phyloP scores from a whole-genome alignment of 2,888 invertebrate genomes.

The Phragmatobia fuliginosa region DNA sequence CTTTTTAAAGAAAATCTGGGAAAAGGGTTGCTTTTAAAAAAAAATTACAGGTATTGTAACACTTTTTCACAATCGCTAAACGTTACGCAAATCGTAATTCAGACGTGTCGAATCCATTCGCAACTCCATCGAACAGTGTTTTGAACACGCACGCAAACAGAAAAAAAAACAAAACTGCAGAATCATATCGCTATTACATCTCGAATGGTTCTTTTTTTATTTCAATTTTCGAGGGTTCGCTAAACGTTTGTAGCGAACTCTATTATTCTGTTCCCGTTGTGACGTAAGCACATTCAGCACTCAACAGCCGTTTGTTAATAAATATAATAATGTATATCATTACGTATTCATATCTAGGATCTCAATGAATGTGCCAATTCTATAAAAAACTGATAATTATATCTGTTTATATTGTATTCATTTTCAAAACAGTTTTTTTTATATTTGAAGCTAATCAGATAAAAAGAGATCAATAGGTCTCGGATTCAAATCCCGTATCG shows the following conservation, averaged over 20 bases:
- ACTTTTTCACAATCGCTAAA: constrained; percentile 18
- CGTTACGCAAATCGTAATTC: constrained; percentile 46
- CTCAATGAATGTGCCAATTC: constrained; percentile 81
- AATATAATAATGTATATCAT: constrained; percentile 84
- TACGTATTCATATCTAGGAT: constrained; percentile 84
- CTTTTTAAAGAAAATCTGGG: neutral
- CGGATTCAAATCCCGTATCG: too few species aligned
- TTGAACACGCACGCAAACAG: constrained; percentile 75
- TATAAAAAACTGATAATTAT: constrained; percentile 35
- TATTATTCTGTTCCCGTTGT: constrained; percentile 82
- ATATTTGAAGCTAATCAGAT: too few species aligned
- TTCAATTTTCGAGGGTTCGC: constrained; percentile 85
- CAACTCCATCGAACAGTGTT: constrained; percentile 71
- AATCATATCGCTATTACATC: constrained; percentile 86
- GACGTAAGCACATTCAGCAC: constrained; percentile 83
- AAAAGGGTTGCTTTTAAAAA: neutral
- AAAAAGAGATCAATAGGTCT: too few species aligned
- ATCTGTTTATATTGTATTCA: constrained; percentile 8
- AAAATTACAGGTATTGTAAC: constrained; percentile 2
- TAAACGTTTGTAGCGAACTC: constrained; percentile 84
- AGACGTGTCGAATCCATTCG: constrained; percentile 67
- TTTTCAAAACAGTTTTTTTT: too few species aligned
- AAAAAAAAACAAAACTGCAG: constrained; percentile 79
- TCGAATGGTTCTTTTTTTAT: constrained; percentile 83
- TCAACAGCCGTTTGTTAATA: constrained; percentile 82